A percentile compares a stretch with the other conserved stretches of the same genome.
Evolutionary conservation across 2,113 vertebrate genomes (phyloP).

Genomic region (Gadus chalcogrammus): DNA sequence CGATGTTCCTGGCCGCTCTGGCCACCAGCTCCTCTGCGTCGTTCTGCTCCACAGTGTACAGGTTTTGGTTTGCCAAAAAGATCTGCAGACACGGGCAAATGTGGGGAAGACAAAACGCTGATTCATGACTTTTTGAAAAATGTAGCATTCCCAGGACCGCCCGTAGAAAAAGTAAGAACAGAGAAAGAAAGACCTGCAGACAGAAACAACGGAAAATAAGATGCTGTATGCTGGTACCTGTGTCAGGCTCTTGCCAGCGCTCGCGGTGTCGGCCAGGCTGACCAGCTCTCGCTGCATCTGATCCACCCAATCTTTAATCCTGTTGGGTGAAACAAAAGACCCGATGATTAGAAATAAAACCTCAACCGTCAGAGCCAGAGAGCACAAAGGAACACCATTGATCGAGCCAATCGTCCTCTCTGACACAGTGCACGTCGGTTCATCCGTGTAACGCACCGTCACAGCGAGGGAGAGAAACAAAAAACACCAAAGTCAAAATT

Average conservation of each 20-base stretch:
- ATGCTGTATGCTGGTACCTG: conserved; percentile 60
- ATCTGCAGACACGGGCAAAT: conserved; percentile 72
- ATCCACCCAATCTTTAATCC: conserved; percentile 96
- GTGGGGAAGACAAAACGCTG: no score
- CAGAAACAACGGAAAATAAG: no score
- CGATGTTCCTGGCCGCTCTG: conserved; percentile 90
- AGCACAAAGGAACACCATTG: conserved; percentile 33
- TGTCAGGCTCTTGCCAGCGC: conserved; percentile 81
- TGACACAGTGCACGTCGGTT: conserved; percentile 8
- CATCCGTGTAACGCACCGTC: conserved; percentile 8
- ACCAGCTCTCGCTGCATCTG: conserved; percentile 96
- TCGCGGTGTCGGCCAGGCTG: conserved; percentile 84
- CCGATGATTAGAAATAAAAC: conserved; percentile 22
- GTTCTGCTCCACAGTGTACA: conserved; percentile 89
- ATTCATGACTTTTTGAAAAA: no score
- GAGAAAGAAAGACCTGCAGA: no score
- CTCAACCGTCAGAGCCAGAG: conserved; percentile 16
- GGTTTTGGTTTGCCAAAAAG: conserved; percentile 77
- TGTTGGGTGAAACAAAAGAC: conserved; percentile 59
- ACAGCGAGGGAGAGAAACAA: background rate
- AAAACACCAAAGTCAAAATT: conserved; percentile 39
- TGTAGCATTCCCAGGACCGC: no score
- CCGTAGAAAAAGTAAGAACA: no score
- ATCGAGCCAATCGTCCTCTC: conserved; percentile 41
- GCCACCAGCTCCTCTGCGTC: conserved; percentile 90